Conservation (phyloP, 2,888 invertebrate species). For the Aphodius sticticus region DNA sequence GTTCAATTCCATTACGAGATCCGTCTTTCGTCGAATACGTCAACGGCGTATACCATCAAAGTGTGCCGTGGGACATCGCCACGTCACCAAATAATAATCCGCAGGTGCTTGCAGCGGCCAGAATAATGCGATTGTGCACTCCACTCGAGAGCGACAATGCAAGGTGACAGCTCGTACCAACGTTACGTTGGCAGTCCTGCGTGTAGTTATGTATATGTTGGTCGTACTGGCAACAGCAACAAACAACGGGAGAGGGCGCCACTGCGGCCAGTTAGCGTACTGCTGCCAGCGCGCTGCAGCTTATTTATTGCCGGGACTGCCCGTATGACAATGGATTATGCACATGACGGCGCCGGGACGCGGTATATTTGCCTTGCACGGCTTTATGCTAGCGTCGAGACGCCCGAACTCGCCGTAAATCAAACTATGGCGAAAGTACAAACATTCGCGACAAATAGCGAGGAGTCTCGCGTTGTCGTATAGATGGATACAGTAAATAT, state of each 20-base stretch:
- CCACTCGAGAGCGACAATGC: neutral
- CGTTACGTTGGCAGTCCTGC: neutral
- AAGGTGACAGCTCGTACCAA: neutral
- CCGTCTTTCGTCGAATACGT: neutral
- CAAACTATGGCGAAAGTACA: neutral
- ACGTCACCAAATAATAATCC: neutral
- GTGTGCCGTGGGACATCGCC: neutral
- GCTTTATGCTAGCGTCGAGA: neutral
- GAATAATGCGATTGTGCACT: neutral
- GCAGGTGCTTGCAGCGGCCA: neutral
- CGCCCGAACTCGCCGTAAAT: neutral
- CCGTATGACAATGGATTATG: neutral
- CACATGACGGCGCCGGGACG: neutral
- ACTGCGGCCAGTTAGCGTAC: neutral
- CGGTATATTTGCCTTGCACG: neutral
- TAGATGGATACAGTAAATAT: neutral
- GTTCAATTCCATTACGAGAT: neutral
- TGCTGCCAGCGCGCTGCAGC: neutral
- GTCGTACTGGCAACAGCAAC: neutral
- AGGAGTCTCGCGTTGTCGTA: neutral
- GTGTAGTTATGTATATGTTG: neutral
- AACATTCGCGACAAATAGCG: neutral
- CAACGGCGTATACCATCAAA: neutral
- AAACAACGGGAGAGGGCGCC: neutral
- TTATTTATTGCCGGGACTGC: neutral